Evolutionary conservation across 1,140 invertebrate genomes (phyloP).

Genomic region (Tetraneura akinire): DNA sequence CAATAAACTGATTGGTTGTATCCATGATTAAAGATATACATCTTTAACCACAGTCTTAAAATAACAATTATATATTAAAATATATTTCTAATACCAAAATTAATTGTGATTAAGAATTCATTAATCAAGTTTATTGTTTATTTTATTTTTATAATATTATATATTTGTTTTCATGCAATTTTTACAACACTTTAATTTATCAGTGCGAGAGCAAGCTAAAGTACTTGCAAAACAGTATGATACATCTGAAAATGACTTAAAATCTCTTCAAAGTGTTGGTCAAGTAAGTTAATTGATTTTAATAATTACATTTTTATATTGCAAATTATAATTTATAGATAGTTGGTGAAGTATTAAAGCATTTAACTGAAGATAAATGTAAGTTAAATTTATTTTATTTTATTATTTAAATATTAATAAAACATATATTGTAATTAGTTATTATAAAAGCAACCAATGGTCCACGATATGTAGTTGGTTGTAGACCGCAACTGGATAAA

Average conservation of each 20-base stretch:
- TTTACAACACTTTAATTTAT: conserved; percentile 58
- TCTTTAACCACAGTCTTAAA: background rate
- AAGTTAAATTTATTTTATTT: conserved; percentile 60
- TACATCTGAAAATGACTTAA: conserved; percentile 99
- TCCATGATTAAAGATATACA: background rate
- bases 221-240: conserved; percentile 98
- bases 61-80: background rate
- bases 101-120: background rate
- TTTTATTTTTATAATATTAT: conserved; percentile 10
- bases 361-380: conserved; percentile 99
- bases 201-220: conserved; percentile 94
- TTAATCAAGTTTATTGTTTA: background rate
- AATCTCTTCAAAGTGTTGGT: conserved; percentile 98
- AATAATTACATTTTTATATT: background rate
- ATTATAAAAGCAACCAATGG: conserved; percentile 99
- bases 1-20: background rate
- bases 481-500: conserved; percentile 94
- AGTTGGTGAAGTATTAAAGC: conserved; percentile 98
- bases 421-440: conserved; percentile 69
- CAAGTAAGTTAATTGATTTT: conserved; percentile 64
- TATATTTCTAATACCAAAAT: background rate
- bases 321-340: conserved; percentile 68
- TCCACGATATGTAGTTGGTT: conserved; percentile 98
- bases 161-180: conserved; percentile 31
- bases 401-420: background rate